phyloP scores from a whole-genome alignment of 2,888 invertebrate genomes.

The Aphelenchoides bicaudatus region DNA sequence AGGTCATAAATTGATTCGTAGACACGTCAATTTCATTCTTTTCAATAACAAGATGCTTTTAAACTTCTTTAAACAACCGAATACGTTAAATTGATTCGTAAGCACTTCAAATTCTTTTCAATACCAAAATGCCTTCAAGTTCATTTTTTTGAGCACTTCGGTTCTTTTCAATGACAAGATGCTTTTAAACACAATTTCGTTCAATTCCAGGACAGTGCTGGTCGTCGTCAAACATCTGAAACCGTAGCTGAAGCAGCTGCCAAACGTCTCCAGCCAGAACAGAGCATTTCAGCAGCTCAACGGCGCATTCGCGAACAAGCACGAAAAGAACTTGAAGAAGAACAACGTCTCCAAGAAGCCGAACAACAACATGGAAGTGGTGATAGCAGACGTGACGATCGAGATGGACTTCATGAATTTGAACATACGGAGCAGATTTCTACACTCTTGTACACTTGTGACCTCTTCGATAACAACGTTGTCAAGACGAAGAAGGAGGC shows the following conservation, averaged over 20 bases:
- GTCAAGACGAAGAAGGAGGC: conserved; percentile 78
- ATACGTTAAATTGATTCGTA: too few relatives aligned
- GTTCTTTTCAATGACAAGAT: neutral
- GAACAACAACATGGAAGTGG: conserved; percentile 19
- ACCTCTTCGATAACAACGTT: conserved; percentile 59
- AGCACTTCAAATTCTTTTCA: too few relatives aligned
- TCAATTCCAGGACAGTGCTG: conserved; percentile 10
- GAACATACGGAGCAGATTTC: conserved; percentile 41
- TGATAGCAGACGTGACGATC: conserved; percentile 23
- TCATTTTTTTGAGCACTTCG: too few relatives aligned
- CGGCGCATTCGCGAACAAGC: conserved; percentile 21
- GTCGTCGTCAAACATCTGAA: conserved; percentile 9
- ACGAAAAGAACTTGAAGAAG: conserved; percentile 39
- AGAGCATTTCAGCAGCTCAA: conserved; percentile 23
- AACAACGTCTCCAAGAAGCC: conserved; percentile 24
- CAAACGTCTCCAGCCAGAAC: too few relatives aligned
- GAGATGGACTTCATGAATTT: conserved; percentile 27
- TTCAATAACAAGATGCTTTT: neutral
- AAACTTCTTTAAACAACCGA: neutral
- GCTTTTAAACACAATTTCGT: neutral
- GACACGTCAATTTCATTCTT: neutral
- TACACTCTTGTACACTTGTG: conserved; percentile 49
- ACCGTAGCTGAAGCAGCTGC: too few relatives aligned
- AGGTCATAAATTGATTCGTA: too few relatives aligned
- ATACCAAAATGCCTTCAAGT: too few relatives aligned